phyloP scores from a whole-genome alignment of 2,797 vertebrate species.

The Astyanax mexicanus region DNA sequence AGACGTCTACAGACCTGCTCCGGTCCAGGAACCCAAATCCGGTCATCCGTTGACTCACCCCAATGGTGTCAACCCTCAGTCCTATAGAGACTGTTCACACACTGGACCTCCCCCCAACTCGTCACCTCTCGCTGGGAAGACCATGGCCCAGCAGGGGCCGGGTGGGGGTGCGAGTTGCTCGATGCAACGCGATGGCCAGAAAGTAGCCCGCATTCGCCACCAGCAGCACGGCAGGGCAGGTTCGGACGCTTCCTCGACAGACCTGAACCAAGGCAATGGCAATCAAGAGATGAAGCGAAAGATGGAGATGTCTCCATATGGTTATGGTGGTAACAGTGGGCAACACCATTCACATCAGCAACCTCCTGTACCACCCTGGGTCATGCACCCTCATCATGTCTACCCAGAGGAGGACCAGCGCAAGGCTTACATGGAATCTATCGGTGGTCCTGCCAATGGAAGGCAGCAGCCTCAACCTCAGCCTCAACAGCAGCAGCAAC shows the following conservation, averaged over 20 bases:
- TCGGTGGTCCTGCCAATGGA: constrained; percentile 72
- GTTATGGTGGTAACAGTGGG: constrained; percentile 78
- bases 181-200: constrained; percentile 89
- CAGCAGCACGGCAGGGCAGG: constrained; percentile 87
- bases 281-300: constrained; percentile 88
- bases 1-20: constrained; percentile 80
- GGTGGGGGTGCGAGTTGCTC: constrained; percentile 83
- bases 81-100: constrained; percentile 89
- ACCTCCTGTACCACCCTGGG: constrained; percentile 79
- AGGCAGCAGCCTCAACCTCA: constrained; percentile 58
- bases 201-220: constrained; percentile 94
- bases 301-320: constrained; percentile 79
- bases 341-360: constrained; percentile 80
- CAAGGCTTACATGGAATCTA: constrained; percentile 88
- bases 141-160: constrained; percentile 71
- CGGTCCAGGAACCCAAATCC: constrained; percentile 82
- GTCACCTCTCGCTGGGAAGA: constrained; percentile 77
- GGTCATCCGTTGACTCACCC: constrained; percentile 85
- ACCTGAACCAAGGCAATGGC: constrained; percentile 68
- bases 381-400: constrained; percentile 79
- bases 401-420: constrained; percentile 85
- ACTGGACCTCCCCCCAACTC: constrained; percentile 75
- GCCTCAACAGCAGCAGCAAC: constrained; percentile 51
- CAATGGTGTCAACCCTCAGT: constrained; percentile 77
- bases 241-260: constrained; percentile 71